phyloP scores from a whole-genome alignment of 2,888 invertebrate species.

The Galeopsomyia nigrocyanea region DNA sequence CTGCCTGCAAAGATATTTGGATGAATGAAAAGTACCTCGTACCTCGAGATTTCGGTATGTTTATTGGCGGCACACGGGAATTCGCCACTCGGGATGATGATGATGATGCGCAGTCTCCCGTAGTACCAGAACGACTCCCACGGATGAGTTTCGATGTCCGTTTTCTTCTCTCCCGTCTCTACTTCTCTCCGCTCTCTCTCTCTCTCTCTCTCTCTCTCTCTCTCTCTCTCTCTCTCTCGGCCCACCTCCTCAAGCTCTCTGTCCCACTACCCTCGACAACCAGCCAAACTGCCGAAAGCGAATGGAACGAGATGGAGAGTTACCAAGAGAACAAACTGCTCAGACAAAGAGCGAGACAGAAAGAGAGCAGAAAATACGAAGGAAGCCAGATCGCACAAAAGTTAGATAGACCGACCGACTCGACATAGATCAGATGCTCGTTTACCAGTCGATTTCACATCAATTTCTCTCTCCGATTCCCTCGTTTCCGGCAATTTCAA shows the following conservation, averaged over 20 bases:
- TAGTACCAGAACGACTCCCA: constrained; percentile 66
- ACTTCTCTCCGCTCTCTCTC: constrained; percentile 44
- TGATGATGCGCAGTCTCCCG: constrained; percentile 65
- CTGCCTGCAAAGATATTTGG: too few species aligned
- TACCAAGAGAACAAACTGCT: constrained; percentile 29
- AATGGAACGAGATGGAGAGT: constrained; percentile 35
- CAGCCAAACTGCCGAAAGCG: constrained; percentile 30
- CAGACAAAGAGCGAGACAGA: constrained; percentile 4
- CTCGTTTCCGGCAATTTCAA: too few species aligned
- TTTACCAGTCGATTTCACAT: too few species aligned
- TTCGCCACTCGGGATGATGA: constrained; percentile 49
- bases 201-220: constrained; percentile 49
- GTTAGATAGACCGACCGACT: too few species aligned
- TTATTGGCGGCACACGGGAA: background rate
- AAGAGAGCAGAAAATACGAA: background rate
- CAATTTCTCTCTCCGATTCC: too few species aligned
- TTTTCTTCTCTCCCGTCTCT: constrained; percentile 51
- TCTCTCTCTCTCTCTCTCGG: constrained; percentile 50
- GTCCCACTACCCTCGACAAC: constrained; percentile 50
- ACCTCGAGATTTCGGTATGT: too few species aligned
- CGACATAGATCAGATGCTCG: too few species aligned
- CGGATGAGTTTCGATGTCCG: constrained; percentile 56
- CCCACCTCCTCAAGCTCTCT: constrained; percentile 50
- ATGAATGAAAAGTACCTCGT: too few species aligned
- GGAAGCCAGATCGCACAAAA: too few species aligned